phyloP scores from a whole-genome alignment of 2,888 invertebrate species.

The Iselma pallidipennis region DNA sequence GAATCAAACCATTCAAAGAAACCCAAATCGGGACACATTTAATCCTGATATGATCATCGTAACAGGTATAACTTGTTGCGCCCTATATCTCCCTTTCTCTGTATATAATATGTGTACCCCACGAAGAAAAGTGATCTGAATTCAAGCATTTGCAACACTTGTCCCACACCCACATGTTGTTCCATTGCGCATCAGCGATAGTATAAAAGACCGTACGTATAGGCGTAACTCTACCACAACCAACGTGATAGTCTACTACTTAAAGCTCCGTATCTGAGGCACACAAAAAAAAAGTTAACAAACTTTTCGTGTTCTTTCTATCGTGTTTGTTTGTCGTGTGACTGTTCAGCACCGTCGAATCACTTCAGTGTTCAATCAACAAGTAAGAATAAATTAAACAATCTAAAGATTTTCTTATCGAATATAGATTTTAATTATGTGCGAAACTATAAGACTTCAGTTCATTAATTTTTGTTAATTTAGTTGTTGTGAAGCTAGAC shows the following conservation, averaged over 20 bases:
- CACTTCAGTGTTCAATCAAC: not conserved
- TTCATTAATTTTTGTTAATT: too few species aligned
- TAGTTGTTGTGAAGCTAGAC: too few species aligned
- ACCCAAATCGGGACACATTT: not conserved
- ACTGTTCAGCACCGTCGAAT: too few species aligned
- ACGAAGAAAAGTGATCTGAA: not conserved
- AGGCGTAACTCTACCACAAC: conserved; percentile 26
- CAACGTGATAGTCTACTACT: conserved; percentile 19
- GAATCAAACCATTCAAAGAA: not conserved
- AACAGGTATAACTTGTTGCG: conserved; percentile 23
- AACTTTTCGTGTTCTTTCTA: not conserved
- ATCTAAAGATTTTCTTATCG: too few species aligned
- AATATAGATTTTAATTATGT: too few species aligned
- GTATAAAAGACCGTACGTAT: conserved; percentile 35
- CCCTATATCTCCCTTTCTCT: not conserved
- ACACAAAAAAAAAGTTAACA: conserved; percentile 12
- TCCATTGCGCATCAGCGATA: conserved; percentile 30
- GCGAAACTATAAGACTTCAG: too few species aligned
- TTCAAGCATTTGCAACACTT: conserved; percentile 20
- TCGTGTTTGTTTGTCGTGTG: not conserved
- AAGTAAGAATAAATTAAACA: not conserved
- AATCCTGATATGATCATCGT: not conserved
- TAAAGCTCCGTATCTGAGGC: conserved; percentile 16
- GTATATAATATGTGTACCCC: too few species aligned
- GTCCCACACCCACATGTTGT: conserved; percentile 37